These are phyloP conservation scores for Platysternon megacephalum DNA, from an alignment of 2,113 vertebrate species.

Conservation along the genomic window DNA sequence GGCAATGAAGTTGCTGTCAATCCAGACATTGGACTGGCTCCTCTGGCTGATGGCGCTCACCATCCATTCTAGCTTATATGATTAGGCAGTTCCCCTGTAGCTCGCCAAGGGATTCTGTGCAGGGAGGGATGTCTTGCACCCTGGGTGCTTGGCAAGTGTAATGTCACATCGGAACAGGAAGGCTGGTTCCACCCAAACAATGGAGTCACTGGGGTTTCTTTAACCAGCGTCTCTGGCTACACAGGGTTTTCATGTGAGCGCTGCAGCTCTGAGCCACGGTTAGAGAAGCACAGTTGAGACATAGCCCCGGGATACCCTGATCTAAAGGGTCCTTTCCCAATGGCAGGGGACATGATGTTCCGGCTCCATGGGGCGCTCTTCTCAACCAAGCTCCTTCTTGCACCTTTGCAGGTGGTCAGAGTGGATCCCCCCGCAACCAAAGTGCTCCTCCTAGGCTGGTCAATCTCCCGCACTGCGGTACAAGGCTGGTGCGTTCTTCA, in stretches of 20 bases:
- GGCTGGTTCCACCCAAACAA: neutral
- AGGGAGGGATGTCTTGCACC: neutral
- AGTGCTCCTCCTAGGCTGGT: neutral
- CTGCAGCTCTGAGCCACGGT: accelerated
- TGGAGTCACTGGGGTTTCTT: neutral
- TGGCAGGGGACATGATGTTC: accelerated
- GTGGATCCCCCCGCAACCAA: neutral
- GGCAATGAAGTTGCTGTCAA: neutral
- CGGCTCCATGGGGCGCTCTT: accelerated
- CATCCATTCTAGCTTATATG: neutral
- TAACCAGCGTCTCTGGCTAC: neutral
- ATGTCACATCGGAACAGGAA: neutral
- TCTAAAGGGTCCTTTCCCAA: neutral
- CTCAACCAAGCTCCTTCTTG: accelerated
- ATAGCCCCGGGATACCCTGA: neutral
- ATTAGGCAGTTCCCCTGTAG: neutral
- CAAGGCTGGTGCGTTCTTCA: neutral
- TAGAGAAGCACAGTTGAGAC: neutral
- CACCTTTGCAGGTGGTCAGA: neutral
- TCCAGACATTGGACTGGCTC: neutral
- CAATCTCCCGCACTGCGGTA: neutral
- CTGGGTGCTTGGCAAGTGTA: neutral
- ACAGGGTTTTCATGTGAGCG: neutral
- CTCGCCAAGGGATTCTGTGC: neutral
- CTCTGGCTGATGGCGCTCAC: neutral